These are phyloP conservation scores for Perca flavescens DNA, from an alignment of 2,113 vertebrate genomes.

Conservation along the genomic window DNA sequence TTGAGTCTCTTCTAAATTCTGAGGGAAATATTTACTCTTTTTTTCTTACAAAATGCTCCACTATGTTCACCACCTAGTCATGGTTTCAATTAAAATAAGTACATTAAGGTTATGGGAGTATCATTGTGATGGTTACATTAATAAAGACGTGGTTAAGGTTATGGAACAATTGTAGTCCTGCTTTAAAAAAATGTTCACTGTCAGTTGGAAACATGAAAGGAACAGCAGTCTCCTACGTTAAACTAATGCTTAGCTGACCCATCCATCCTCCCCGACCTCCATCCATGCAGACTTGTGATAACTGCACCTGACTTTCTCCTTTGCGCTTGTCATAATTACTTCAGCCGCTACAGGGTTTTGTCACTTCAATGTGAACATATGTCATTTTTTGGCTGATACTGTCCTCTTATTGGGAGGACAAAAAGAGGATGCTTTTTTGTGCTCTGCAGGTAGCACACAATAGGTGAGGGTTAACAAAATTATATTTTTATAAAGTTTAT, in stretches of 20 bases:
- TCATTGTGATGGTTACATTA: background rate
- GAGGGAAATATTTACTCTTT: no score
- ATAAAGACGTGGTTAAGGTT: background rate
- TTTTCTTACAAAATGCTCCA: no score
- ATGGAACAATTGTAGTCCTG: background rate
- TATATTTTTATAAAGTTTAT: background rate
- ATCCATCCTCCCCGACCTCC: background rate
- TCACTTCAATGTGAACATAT: conserved; percentile 13
- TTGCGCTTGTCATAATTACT: background rate
- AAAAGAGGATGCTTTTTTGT: background rate
- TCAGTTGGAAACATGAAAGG: background rate
- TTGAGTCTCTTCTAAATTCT: no score
- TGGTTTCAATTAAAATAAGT: no score
- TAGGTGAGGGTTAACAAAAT: conserved; percentile 7
- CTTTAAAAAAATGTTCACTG: background rate
- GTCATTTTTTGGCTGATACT: conserved; percentile 9
- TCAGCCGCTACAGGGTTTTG: conserved; percentile 9
- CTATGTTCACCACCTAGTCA: no score
- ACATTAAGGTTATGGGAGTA: background rate
- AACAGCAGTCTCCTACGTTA: background rate
- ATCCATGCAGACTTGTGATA: background rate
- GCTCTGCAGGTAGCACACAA: background rate
- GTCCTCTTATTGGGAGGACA: background rate
- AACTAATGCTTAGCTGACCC: no score
- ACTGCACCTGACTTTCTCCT: background rate